Evolutionary conservation across 2,113 vertebrate species (phyloP), one percentile per base, ranked within the genome.

Genomic region (Bostrychus sinensis): DNA sequence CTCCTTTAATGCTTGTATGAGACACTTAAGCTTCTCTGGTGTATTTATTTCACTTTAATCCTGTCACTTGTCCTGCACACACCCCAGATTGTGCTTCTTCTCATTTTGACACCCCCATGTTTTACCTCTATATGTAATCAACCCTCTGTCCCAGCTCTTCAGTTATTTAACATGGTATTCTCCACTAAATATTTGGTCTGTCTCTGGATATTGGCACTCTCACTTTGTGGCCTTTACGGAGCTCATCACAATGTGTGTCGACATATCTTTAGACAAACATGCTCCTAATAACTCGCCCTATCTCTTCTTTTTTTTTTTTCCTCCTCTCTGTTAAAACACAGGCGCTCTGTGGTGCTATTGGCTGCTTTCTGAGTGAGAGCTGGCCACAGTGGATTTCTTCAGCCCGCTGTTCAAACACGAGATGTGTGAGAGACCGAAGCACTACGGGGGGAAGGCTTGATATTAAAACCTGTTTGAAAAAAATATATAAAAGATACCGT

Each of bases 201-300:
- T 69, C 72, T 81, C 39, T 20, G 30, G 28, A 66, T 73, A 70
- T 76, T 75, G 71, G 71, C 56, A 57, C 46, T 63, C 78, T 82
- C 78, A 75, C 64, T 67, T 67, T 68, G 60, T 82, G 81, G 75
- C 71, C 80, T 84, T 81, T 79, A 78, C 72, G 57, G 32, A 66
- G 74, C 48, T 81, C 72, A 86, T 72, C 84, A 75, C 65, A 63
- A 51, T 80, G 77, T 86, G 76, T 76, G 71, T 78, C 30, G 39
- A 68, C 72, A 81, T 80, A 81, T 78, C 79, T 78, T 78, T 82
- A 61, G 62, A 81, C 79, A 86, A 84, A 84, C 77, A 86, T 74
- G 51, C 51, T 69, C 56, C 65, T 80, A 80, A 86, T 84, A 82
- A 78, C 42, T 45, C 46, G 67, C 70, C 42, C 34, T 17, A 34